These are phyloP conservation scores for Podilymbus podiceps DNA, from an alignment of 2,113 vertebrate species.

Conservation along the genomic window DNA sequence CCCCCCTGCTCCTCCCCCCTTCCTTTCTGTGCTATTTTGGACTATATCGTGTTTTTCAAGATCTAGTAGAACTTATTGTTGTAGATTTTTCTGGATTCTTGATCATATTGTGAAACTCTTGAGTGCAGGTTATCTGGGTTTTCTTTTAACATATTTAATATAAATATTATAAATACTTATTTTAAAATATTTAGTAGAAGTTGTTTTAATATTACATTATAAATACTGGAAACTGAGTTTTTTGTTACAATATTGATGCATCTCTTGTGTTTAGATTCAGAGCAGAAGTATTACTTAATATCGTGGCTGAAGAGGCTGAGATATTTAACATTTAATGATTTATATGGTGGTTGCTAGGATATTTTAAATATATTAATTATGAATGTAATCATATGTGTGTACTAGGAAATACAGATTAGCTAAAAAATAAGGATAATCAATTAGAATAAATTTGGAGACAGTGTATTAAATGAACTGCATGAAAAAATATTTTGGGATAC, in stretches of 20 bases:
- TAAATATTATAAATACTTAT: neutral
- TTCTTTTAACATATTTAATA: neutral
- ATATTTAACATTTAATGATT: neutral
- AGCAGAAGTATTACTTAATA: neutral
- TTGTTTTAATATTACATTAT: neutral
- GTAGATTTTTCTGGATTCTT: neutral
- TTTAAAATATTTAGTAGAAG: neutral
- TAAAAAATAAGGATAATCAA: neutral
- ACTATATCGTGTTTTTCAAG: neutral
- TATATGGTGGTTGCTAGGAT: neutral
- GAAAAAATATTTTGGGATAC: neutral
- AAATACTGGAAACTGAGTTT: neutral
- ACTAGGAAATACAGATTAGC: neutral
- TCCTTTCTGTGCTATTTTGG: neutral
- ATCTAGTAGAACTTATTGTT: neutral
- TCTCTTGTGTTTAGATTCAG: neutral
- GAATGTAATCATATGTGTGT: neutral
- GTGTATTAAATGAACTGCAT: neutral
- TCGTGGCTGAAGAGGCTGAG: neutral
- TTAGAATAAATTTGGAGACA: neutral
- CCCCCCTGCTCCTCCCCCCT: neutral
- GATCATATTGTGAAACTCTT: neutral
- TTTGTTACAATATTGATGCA: neutral
- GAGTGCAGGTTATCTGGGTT: neutral
- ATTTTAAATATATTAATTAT: neutral